Percentiles rank a stretch among this genome's conserved stretches.
phyloP scores from a whole-genome alignment of 2,113 vertebrate species.

The Podarcis raffonei region DNA sequence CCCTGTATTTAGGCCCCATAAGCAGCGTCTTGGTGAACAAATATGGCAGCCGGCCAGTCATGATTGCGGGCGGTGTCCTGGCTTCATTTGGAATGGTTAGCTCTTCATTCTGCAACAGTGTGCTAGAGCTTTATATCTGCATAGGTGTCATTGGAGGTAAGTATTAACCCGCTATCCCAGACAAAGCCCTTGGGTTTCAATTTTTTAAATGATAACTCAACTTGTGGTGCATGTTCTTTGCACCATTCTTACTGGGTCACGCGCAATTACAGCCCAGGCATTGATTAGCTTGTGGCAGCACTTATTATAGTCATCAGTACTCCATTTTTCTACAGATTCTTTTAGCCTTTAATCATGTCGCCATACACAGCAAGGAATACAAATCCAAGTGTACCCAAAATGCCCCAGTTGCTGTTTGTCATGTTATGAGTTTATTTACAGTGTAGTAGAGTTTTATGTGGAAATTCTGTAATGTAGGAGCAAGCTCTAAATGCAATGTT shows the following conservation, averaged over 20 bases:
- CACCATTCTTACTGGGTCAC: conserved; percentile 20
- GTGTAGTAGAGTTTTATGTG: not conserved
- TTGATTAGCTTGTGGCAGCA: conserved; percentile 35
- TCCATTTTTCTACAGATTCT: conserved; percentile 29
- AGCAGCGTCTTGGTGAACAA: conserved; percentile 96
- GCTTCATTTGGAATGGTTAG: conserved; percentile 88
- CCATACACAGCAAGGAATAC: not conserved
- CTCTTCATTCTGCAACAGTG: conserved; percentile 88
- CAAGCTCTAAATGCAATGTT: not conserved
- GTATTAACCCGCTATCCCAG: conserved; percentile 42
- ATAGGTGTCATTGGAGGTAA: conserved; percentile 92
- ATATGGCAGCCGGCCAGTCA: conserved; percentile 91
- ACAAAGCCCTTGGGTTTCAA: conserved; percentile 16
- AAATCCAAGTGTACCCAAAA: not conserved
- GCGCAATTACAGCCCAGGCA: conserved; percentile 51
- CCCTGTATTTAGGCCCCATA: conserved; percentile 83
- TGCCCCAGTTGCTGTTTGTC: not conserved
- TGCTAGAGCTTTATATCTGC: conserved; percentile 90
- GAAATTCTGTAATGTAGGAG: not conserved
- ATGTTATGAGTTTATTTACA: not conserved
- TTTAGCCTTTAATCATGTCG: conserved; percentile 39
- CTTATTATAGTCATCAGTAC: conserved; percentile 47
- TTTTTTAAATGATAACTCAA: conserved; percentile 35
- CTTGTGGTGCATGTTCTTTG: conserved; percentile 28
- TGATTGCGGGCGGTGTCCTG: conserved; percentile 89